Evolutionary conservation across 1,140 invertebrate species (phyloP).

Genomic region (Lasioglossum baleicum): DNA sequence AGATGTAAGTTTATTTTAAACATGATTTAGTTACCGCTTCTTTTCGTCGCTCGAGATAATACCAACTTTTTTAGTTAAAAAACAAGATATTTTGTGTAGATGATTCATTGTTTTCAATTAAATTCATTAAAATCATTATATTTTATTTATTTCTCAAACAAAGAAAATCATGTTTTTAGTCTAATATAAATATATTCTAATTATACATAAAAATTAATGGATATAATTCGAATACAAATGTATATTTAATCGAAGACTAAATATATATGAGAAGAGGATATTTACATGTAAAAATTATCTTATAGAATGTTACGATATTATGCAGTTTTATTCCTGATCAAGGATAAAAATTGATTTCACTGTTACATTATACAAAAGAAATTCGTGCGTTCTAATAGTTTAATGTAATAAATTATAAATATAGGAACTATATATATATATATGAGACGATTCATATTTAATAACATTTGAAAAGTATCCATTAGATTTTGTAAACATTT

Average conservation of each 20-base stretch:
- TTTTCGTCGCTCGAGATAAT: background rate
- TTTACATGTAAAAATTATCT: background rate
- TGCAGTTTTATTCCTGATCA: background rate
- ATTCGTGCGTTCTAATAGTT: background rate
- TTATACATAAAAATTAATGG: background rate
- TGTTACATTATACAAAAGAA: background rate
- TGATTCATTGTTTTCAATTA: background rate
- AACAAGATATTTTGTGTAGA: background rate
- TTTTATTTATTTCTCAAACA: slow-evolving; percentile 9
- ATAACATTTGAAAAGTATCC: background rate
- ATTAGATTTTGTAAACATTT: background rate
- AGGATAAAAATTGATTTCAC: background rate
- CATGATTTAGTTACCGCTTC: background rate
- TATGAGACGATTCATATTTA: background rate
- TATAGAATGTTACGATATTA: background rate
- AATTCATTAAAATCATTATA: background rate
- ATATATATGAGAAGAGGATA: background rate
- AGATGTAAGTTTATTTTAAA: background rate
- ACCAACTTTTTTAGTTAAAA: background rate
- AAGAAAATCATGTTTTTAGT: slow-evolving; percentile 6
- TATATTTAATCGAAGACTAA: background rate
- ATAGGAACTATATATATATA: background rate
- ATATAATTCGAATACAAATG: slow-evolving; percentile 27
- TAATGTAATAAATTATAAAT: slow-evolving; percentile 8
- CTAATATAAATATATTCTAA: background rate